Conservation (phyloP, 2,797 vertebrate genomes). For the Lycodopsis pacificus region DNA sequence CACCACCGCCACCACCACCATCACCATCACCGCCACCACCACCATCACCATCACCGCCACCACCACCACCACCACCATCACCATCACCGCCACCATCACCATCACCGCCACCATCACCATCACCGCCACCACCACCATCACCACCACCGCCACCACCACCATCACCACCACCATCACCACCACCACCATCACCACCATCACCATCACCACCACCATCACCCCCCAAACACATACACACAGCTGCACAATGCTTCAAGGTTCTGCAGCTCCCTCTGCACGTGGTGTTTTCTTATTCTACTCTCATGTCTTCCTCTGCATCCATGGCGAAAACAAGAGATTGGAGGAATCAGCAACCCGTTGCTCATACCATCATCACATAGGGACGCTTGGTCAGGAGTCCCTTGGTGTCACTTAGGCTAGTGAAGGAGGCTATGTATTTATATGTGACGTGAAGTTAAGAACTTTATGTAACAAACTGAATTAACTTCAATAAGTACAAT, state of each 20-base stretch:
- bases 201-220: neutral
- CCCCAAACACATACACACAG: constrained; percentile 6
- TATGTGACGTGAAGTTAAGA: neutral
- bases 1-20: neutral
- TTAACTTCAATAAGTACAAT: neutral
- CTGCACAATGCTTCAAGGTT: constrained; percentile 27
- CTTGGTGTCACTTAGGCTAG: neutral
- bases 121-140: no score
- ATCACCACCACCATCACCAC: neutral
- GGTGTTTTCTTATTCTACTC: constrained; percentile 10
- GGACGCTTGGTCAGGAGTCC: neutral
- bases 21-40: neutral
- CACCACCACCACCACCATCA: neutral
- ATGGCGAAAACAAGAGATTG: constrained; percentile 8
- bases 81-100: no score
- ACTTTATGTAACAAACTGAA: neutral
- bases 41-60: neutral
- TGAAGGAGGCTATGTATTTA: neutral
- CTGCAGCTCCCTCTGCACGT: neutral
- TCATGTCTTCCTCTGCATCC: constrained; percentile 7
- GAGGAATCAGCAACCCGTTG: constrained; percentile 10
- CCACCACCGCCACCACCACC: neutral
- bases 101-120: no score
- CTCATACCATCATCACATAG: neutral
- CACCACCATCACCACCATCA: no score